Conservation (phyloP, 2,113 vertebrate species). For the Archocentrus centrarchus region DNA sequence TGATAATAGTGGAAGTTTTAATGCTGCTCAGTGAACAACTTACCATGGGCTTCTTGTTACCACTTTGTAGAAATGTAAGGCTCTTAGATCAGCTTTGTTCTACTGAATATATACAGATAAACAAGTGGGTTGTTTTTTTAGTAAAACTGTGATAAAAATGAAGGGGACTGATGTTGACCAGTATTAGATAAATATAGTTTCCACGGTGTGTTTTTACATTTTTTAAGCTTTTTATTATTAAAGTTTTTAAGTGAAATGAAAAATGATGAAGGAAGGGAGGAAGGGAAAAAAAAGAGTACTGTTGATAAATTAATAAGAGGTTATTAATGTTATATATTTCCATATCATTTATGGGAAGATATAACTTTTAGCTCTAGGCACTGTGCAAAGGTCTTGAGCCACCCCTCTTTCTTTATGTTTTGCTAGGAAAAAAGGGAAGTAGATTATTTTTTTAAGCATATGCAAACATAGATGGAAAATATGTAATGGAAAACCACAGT, state of each 20-base stretch:
- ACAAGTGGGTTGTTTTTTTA: neutral
- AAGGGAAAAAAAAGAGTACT: neutral
- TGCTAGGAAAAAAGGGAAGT: neutral
- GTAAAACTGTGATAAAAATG: no score
- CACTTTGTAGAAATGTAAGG: neutral
- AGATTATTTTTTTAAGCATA: neutral
- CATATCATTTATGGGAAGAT: neutral
- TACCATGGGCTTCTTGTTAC: neutral
- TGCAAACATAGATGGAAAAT: neutral
- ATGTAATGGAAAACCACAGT: neutral
- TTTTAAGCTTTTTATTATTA: no score
- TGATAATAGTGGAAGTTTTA: neutral
- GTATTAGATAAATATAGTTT: no score
- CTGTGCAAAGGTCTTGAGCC: neutral
- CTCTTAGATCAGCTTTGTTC: neutral
- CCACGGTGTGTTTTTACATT: no score
- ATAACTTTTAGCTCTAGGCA: neutral
- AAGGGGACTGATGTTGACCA: no score
- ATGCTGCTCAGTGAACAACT: neutral
- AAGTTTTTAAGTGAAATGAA: neutral
- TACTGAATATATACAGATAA: neutral
- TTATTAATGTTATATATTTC: neutral
- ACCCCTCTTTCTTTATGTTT: neutral
- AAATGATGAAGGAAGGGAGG: neutral
- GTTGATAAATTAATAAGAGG: neutral